Percentiles rank a stretch among this genome's conserved stretches.
Conservation (phyloP, 2,113 vertebrate species). For the Microcebus lehilahytsara region DNA sequence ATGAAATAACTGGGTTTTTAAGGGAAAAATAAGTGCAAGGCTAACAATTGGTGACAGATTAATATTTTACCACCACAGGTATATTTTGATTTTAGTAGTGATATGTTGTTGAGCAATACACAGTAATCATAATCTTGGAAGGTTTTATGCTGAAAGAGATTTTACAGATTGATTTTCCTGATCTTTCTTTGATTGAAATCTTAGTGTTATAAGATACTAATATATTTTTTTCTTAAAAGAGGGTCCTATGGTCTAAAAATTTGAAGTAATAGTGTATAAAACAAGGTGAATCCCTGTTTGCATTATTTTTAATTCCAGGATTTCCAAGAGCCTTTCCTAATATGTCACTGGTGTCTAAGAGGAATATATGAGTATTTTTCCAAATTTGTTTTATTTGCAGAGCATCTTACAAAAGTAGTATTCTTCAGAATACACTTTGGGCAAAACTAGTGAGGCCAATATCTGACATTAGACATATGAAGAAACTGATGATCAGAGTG, state of each 20-base stretch:
- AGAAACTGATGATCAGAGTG: not conserved
- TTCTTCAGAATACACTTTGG: not conserved
- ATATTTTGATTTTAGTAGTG: not conserved
- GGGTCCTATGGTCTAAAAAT: not conserved
- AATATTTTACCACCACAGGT: not conserved
- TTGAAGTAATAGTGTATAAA: not conserved
- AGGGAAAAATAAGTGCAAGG: not conserved
- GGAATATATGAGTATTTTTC: not conserved
- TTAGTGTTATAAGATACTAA: not conserved
- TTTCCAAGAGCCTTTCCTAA: not conserved
- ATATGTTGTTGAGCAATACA: not conserved
- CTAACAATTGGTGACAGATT: not conserved
- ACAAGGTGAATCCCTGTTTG: not conserved
- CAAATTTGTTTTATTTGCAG: not conserved
- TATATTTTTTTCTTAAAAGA: not conserved
- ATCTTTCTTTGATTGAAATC: not conserved
- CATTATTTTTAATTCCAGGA: not conserved
- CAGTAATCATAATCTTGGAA: not conserved
- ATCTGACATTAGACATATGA: not conserved
- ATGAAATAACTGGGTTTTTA: not conserved
- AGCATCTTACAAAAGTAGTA: not conserved
- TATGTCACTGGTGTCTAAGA: not conserved
- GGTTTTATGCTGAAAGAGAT: not conserved
- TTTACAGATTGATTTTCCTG: not conserved
- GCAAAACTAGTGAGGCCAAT: not conserved